Evolutionary conservation across 1,140 invertebrate genomes (phyloP).

Genomic region (Eufriesea mexicana): DNA sequence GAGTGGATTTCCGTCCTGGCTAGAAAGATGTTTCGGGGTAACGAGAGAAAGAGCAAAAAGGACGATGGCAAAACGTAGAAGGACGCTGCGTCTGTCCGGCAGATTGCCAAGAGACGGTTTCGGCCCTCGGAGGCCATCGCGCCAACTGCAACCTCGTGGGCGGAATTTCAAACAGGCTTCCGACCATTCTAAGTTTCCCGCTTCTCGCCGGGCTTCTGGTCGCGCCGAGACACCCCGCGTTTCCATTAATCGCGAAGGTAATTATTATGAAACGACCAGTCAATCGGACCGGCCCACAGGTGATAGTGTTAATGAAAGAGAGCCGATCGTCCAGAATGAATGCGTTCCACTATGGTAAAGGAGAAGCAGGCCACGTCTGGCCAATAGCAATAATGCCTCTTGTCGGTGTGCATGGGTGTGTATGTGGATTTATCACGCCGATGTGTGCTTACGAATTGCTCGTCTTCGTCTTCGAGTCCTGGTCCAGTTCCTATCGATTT

Average conservation of each 20-base stretch:
- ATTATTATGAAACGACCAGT: slow-evolving; percentile 54
- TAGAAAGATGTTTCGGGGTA: slow-evolving; percentile 50
- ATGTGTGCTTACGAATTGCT: not conserved
- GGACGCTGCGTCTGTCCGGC: slow-evolving; percentile 59
- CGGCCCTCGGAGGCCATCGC: slow-evolving; percentile 62
- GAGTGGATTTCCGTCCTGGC: slow-evolving; percentile 50
- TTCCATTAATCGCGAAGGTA: slow-evolving; percentile 60
- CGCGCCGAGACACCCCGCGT: not conserved
- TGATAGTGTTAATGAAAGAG: slow-evolving; percentile 46
- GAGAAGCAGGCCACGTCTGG: not conserved
- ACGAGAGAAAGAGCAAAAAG: slow-evolving; percentile 32
- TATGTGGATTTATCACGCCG: not conserved
- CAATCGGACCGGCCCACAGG: slow-evolving; percentile 20
- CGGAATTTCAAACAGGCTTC: slow-evolving; percentile 68
- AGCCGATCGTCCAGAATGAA: not conserved
- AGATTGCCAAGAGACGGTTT: slow-evolving; percentile 72
- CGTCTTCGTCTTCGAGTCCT: too few species aligned
- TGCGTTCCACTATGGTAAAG: not conserved
- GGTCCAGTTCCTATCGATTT: too few species aligned
- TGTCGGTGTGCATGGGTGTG: too few species aligned
- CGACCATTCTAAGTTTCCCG: slow-evolving; percentile 55
- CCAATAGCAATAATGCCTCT: not conserved
- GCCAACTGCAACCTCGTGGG: slow-evolving; percentile 64
- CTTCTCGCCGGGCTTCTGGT: slow-evolving; percentile 44
- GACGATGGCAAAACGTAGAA: slow-evolving; percentile 34